Percentiles rank a stretch among this genome's conserved stretches.
Conservation (phyloP, 2,888 invertebrate genomes). For the Acronicta leporina region DNA sequence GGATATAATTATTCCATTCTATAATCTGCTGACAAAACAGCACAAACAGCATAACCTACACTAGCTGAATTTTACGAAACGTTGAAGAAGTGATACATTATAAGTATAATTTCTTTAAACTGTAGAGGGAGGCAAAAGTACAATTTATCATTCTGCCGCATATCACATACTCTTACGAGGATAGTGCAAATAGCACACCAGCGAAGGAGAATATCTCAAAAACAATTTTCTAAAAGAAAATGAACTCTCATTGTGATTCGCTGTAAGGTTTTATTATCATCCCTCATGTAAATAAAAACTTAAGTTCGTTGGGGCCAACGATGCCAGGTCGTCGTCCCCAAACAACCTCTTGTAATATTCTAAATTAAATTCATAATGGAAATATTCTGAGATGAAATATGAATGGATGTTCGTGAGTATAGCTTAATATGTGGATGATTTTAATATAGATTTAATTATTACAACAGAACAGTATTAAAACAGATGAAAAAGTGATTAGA, state of each 20-base stretch:
- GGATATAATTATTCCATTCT: not conserved
- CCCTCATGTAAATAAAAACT: constrained; percentile 53
- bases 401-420: constrained; percentile 26
- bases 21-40: not conserved
- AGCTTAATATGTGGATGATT: constrained; percentile 42
- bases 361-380: constrained; percentile 56
- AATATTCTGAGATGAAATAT: constrained; percentile 44
- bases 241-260: constrained; percentile 45
- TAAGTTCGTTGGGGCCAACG: constrained; percentile 32
- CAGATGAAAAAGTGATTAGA: constrained; percentile 20
- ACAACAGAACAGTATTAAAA: constrained; percentile 28
- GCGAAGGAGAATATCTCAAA: constrained; percentile 42
- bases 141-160: constrained; percentile 43
- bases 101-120: constrained; percentile 9
- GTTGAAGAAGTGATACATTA: constrained; percentile 4
- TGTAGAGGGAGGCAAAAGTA: constrained; percentile 15
- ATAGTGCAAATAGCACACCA: constrained; percentile 36
- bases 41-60: not conserved
- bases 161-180: constrained; percentile 37
- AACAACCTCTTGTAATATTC: constrained; percentile 53
- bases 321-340: constrained; percentile 38
- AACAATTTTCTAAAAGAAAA: constrained; percentile 56
- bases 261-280: constrained; percentile 52
- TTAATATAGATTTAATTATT: too few species aligned
- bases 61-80: constrained; percentile 7